Percentiles rank a stretch among this genome's conserved stretches.
phyloP scores from a whole-genome alignment of 2,113 vertebrate species.

The Dasypus novemcinctus region DNA sequence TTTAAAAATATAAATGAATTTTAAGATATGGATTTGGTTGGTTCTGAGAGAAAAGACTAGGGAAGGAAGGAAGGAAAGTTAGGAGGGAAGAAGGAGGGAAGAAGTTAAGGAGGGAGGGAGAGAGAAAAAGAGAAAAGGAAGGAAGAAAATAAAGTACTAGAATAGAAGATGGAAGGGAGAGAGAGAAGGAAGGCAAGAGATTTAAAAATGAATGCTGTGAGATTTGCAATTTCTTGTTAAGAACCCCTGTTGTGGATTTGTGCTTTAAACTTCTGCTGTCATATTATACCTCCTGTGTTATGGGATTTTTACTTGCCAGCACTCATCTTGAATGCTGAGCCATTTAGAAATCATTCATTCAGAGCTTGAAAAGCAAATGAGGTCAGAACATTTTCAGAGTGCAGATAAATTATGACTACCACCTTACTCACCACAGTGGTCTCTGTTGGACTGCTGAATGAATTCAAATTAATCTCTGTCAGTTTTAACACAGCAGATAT shows the following conservation, averaged over 20 bases:
- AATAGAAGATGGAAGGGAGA: too few species aligned
- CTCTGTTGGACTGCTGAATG: slow-evolving; percentile 27
- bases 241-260: neutral
- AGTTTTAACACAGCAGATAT: slow-evolving; percentile 30
- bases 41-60: neutral
- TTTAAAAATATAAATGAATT: slow-evolving; percentile 39
- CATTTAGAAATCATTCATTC: slow-evolving; percentile 53
- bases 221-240: neutral
- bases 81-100: neutral
- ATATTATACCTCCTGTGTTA: neutral
- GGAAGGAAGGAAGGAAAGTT: neutral
- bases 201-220: neutral
- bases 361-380: slow-evolving; percentile 51
- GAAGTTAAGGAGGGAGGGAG: too few species aligned
- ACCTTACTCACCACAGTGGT: neutral
- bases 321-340: slow-evolving; percentile 10
- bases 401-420: slow-evolving; percentile 48
- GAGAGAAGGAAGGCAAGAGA: neutral
- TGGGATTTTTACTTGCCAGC: neutral
- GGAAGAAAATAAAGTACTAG: neutral
- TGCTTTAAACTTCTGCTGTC: neutral
- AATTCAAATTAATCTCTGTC: slow-evolving; percentile 62
- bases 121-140: too few species aligned
- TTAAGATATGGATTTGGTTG: neutral
- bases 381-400: slow-evolving; percentile 47